Percentiles rank a stretch among this genome's conserved stretches.
Conservation (phyloP, 2,113 vertebrate genomes). For the Emydocephalus ijimae region DNA sequence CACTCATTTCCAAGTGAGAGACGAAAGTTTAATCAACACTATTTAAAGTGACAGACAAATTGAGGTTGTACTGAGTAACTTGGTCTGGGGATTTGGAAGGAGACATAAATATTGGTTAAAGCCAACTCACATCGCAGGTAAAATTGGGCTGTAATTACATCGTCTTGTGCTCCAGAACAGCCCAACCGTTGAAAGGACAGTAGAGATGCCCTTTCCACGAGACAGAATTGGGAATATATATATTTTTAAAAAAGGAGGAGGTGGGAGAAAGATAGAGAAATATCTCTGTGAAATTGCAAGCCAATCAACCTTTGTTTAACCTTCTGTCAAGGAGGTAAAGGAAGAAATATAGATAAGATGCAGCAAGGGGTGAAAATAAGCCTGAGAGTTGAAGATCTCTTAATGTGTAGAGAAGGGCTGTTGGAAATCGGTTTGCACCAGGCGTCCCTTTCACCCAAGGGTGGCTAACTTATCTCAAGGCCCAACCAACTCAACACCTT, state of each 20-base stretch:
- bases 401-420: not conserved
- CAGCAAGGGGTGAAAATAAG: not conserved
- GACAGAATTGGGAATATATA: conserved; percentile 23
- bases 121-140: not conserved
- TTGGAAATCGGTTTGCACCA: not conserved
- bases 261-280: not conserved
- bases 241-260: conserved; percentile 7
- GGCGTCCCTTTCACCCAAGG: not conserved
- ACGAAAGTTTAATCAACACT: conserved; percentile 37
- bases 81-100: conserved; percentile 26
- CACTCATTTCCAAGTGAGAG: conserved; percentile 12
- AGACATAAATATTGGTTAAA: not conserved
- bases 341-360: not conserved
- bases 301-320: fast-evolving
- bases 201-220: conserved; percentile 29
- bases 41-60: conserved; percentile 56
- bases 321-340: not conserved
- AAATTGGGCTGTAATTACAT: conserved; percentile 35
- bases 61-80: conserved; percentile 39
- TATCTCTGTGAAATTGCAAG: not conserved
- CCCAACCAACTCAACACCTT: not conserved
- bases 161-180: conserved; percentile 12
- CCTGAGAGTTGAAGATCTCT: not conserved
- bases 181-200: conserved; percentile 31
- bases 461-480: not conserved